Percentiles rank a stretch among this genome's conserved stretches.
phyloP scores from a whole-genome alignment of 2,113 vertebrate genomes.

The Pseudonaja textilis region DNA sequence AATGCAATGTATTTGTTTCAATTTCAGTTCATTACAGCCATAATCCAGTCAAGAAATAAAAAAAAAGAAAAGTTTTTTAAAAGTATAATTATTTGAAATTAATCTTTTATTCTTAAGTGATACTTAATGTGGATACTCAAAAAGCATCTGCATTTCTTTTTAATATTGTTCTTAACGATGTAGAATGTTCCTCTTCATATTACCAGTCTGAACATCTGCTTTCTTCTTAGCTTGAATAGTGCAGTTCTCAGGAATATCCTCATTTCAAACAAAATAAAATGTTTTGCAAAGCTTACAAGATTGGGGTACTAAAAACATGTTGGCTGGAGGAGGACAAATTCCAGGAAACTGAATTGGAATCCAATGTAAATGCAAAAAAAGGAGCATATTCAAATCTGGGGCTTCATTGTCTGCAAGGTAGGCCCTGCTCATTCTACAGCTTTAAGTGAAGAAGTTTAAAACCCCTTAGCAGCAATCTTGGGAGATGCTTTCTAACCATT shows the following conservation, averaged over 20 bases:
- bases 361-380: conserved; percentile 28
- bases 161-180: background rate
- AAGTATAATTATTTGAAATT: background rate
- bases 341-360: conserved; percentile 28
- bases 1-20: background rate
- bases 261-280: conserved; percentile 2
- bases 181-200: background rate
- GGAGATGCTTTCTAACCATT: conserved; percentile 44
- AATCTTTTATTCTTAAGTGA: background rate
- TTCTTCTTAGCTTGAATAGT: conserved; percentile 36
- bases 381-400: conserved; percentile 7
- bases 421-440: conserved; percentile 12
- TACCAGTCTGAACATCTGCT: conserved; percentile 39
- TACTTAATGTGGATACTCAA: background rate
- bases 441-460: conserved; percentile 43
- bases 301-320: background rate
- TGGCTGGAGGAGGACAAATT: conserved; percentile 33
- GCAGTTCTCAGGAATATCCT: conserved; percentile 15
- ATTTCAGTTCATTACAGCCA: background rate
- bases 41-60: background rate
- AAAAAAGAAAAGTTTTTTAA: background rate
- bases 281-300: conserved; percentile 19
- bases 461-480: conserved; percentile 50
- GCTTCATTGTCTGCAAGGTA: conserved; percentile 8
- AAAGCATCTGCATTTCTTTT: background rate